Evolutionary conservation across 1,140 invertebrate genomes (phyloP), one percentile per base, ranked within the genome.

Genomic region (Zaprionus capensis): DNA sequence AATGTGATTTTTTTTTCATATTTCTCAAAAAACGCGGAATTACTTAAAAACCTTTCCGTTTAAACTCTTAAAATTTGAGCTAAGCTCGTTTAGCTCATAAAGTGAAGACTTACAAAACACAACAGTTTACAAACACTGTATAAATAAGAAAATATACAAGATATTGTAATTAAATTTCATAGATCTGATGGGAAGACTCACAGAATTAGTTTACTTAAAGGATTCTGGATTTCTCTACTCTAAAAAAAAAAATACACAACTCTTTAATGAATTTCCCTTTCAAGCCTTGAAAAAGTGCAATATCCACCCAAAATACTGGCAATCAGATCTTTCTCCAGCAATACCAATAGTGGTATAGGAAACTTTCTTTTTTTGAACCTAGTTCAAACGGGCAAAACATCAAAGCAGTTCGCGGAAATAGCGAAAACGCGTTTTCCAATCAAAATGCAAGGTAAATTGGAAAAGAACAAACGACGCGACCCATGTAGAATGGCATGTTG

Each of bases 401-500:
- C 71, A 74, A 74, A 74, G 71, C 46, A 51, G 51, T 9, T 34
- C 22, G 28, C 44, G 59, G 55, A 59, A 74, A 65, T 72, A 24
- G 20, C 61, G 41, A 46, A 17, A 74, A 58, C 62, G 46, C 46
- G 38, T 31, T 28, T 26, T 51, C 44, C 64, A 62, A 69, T 51
- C 34, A 58, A 66, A 65, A 69, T 49, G n/a, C 26, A 34, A n/a
- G 24, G 22, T 11, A n/a, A 58, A 44, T 38, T 57, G 12, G 24
- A 55, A 38, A 11, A 15, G 46, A 22, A 24, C 46, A 38, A 51
- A 34, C 34, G 55, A 53, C 51, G 59, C 68, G 46, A 87, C 71
- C 84, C 56, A 90, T 87, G 84, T 87, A 65, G 65, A 78, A 78
- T 71, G 85, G 78, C 85, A 90, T 87, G 84, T 87, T 87, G 64